Base-by-base conservation (phyloP, 1,140 invertebrate genomes). In the Temnothorax longispinosus region DNA sequence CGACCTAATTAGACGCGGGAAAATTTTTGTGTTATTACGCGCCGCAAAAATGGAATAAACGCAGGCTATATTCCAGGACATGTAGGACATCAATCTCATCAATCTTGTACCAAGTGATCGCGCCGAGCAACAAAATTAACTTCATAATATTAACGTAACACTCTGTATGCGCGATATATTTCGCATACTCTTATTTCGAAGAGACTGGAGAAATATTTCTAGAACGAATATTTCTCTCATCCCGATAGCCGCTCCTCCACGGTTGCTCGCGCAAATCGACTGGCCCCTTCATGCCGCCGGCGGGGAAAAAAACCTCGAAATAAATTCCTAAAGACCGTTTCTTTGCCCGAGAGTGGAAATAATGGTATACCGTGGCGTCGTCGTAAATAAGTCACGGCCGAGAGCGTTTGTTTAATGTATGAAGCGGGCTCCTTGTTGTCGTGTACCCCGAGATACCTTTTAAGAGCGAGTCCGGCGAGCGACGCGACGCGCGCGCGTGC, bases 371-470 rank as follows among this genome's bases (percentile, higher is more conserved):
- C 85, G 58, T 56, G 56, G 71, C 69, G 58, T 81, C 72, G 84
- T 72, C 62, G 76, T 86, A 88, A 88, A 87, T 87, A 75, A 78
- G 84, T 67, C 85, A 87, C 76, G 52, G 56, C 80, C 77, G 82
- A 64, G 82, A 21, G 58, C 52, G 75, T 76, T 76, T 60, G 76
- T 84, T 77, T 87, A 87, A 87, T 87, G 85, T 76, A 87, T 84
- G 85, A 78, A 72, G 78, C 85, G 75, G 80, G 44, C 72, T 71
- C 47, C 47, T 58, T 27, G 72, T 56, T 44, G 74, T 62, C 47
- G 47, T 86, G 65, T 67, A 71, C 38, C 64, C 54, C 82, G 72
- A 76, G 60, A 71, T 78, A 74, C 72, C 54, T 88, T 78, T 88
- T 71, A 69, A 82, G 75, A 86, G 62, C 50, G 52, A 86, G 65